Percentiles rank a stretch among this genome's conserved stretches.
These are phyloP conservation scores for Sparidentex hasta DNA, from an alignment of 2,797 vertebrate genomes.

Conservation along the genomic window DNA sequence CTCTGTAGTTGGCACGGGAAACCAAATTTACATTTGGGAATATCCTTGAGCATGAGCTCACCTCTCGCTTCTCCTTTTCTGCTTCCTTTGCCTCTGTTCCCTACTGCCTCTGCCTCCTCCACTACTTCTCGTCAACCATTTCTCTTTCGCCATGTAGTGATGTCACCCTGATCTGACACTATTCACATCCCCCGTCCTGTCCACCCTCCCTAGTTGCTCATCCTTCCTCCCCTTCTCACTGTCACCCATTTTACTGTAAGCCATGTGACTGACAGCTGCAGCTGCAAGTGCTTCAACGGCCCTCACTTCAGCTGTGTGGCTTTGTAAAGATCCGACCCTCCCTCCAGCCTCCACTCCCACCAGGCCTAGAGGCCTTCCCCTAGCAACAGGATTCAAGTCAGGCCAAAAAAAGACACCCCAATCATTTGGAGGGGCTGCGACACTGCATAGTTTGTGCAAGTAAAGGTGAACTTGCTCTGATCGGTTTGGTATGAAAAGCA, in stretches of 20 bases:
- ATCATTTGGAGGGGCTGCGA: constrained; percentile 65
- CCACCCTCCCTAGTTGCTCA: constrained; percentile 60
- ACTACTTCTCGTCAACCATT: constrained; percentile 33
- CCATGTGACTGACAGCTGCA: constrained; percentile 86
- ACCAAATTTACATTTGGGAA: constrained; percentile 51
- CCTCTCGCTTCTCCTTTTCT: constrained; percentile 21
- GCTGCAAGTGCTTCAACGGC: constrained; percentile 79
- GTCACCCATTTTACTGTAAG: constrained; percentile 82
- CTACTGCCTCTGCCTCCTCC: constrained; percentile 26
- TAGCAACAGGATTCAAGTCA: constrained; percentile 87
- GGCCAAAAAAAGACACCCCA: constrained; percentile 86
- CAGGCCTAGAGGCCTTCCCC: constrained; percentile 66
- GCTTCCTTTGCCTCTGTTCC: constrained; percentile 10
- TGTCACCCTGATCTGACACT: constrained; percentile 75
- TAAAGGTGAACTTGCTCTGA: constrained; percentile 67
- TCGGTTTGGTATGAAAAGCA: constrained; percentile 41
- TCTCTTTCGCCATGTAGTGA: constrained; percentile 62
- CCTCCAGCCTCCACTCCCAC: constrained; percentile 71
- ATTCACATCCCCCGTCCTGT: constrained; percentile 33
- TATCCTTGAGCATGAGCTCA: constrained; percentile 40
- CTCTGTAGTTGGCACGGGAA: constrained; percentile 17
- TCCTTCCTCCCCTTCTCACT: constrained; percentile 62
- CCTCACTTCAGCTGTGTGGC: constrained; percentile 85
- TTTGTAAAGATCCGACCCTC: constrained; percentile 84
- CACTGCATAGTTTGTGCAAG: constrained; percentile 57